These are phyloP conservation scores for Temnothorax curvispinosus DNA, from an alignment of 1,140 invertebrate genomes.

Conservation along the genomic window DNA sequence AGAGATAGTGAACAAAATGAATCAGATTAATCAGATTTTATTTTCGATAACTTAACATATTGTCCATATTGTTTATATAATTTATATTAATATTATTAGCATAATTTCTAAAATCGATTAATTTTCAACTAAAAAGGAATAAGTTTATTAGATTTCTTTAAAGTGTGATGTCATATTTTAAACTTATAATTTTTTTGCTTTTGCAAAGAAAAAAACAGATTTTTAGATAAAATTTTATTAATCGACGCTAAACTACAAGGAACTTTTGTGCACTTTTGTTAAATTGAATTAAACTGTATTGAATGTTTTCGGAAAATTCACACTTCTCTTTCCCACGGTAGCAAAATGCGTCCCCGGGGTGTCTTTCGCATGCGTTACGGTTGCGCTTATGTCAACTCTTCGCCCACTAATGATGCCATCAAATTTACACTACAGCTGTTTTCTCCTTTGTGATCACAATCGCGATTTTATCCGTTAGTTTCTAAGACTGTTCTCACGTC, in stretches of 20 bases:
- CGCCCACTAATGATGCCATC: conserved; percentile 62
- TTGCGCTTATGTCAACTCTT: conserved; percentile 59
- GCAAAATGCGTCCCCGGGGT: conserved; percentile 56
- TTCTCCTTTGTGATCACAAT: not conserved
- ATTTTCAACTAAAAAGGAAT: not conserved
- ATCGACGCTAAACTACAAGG: not conserved
- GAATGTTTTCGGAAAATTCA: conserved; percentile 20
- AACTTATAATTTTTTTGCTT: not conserved
- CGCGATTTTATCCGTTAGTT: not conserved
- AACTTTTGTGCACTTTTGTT: not conserved
- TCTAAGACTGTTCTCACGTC: not conserved
- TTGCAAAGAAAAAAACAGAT: not conserved
- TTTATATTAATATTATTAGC: not conserved
- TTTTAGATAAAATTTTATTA: conserved; percentile 1
- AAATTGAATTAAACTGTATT: not conserved
- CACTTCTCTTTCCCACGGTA: conserved; percentile 63
- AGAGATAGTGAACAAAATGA: too few relatives aligned
- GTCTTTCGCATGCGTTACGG: conserved; percentile 53
- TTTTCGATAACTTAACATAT: not conserved
- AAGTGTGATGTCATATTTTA: not conserved
- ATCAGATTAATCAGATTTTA: not conserved
- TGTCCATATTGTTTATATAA: not conserved
- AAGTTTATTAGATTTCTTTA: not conserved
- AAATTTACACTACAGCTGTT: conserved; percentile 10
- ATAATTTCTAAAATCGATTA: not conserved